Percentiles rank a stretch among this genome's conserved stretches.
Conservation (phyloP, 2,888 invertebrate genomes). For the Campaea margaritaria region DNA sequence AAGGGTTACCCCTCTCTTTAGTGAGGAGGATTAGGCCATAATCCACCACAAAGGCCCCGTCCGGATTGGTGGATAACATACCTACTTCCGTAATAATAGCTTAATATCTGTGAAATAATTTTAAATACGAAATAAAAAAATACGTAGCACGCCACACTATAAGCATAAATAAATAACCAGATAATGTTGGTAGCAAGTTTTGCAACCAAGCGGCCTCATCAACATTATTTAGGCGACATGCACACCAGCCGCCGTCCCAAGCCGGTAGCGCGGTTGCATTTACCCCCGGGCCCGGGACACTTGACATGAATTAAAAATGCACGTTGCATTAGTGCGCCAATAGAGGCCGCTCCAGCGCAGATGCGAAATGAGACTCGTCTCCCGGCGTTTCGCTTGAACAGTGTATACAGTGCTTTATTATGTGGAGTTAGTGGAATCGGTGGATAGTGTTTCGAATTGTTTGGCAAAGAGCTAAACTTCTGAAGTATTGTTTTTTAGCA, state of each 20-base stretch:
- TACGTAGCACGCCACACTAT: too few species aligned
- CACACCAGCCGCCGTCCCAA: constrained; percentile 7
- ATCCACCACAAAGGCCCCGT: too few species aligned
- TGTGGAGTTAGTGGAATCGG: not conserved
- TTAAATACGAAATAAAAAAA: too few species aligned
- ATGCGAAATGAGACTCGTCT: constrained; percentile 37
- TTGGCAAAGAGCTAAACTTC: too few species aligned
- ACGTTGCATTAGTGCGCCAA: constrained; percentile 76
- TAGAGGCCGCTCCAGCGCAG: constrained; percentile 39
- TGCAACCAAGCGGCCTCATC: constrained; percentile 29
- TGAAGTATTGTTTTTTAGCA: too few species aligned
- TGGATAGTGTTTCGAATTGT: too few species aligned
- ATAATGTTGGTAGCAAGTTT: not conserved
- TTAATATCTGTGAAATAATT: too few species aligned
- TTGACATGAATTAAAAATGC: constrained; percentile 82
- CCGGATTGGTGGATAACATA: too few species aligned
- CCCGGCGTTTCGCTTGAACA: constrained; percentile 16
- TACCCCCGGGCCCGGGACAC: constrained; percentile 61
- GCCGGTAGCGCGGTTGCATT: constrained; percentile 56
- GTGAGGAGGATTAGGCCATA: too few species aligned
- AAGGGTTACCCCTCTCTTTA: too few species aligned
- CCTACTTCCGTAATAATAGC: too few species aligned
- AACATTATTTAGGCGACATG: not conserved
- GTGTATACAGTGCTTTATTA: constrained; percentile 10
- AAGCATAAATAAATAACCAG: too few species aligned